phyloP scores from a whole-genome alignment of 1,140 invertebrate species.

The Euwallacea similis region DNA sequence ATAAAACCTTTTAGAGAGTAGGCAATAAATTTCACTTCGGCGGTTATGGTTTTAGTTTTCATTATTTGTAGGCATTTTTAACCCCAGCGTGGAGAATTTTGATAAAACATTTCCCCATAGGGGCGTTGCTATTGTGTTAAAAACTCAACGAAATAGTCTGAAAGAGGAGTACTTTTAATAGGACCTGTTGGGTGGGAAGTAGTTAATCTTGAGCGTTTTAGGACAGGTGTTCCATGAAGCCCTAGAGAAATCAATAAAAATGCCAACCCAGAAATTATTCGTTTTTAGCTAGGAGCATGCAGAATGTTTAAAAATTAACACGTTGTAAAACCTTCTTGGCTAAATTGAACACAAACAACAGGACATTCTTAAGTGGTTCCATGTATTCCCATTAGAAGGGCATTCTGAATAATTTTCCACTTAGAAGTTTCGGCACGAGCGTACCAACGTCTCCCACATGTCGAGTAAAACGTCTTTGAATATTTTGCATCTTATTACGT shows the following conservation, averaged over 20 bases:
- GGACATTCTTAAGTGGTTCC: slow-evolving; percentile 15
- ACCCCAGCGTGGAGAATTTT: background rate
- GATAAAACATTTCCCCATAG: background rate
- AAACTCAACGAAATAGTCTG: too few relatives aligned
- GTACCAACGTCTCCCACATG: slow-evolving; percentile 32
- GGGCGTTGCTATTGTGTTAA: background rate
- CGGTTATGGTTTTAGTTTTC: background rate
- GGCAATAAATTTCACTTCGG: background rate
- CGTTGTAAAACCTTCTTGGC: background rate
- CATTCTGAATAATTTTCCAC: slow-evolving; percentile 31
- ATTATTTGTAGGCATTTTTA: background rate
- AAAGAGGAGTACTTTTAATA: background rate
- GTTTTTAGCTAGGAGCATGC: too few relatives aligned
- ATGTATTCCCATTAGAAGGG: slow-evolving; percentile 11
- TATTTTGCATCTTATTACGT: slow-evolving; percentile 27
- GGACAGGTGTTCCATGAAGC: background rate
- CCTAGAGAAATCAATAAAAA: too few relatives aligned
- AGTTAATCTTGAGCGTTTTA: background rate
- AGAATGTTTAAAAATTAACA: too few relatives aligned
- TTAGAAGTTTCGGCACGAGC: slow-evolving; percentile 30
- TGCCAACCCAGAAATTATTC: too few relatives aligned
- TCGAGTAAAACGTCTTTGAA: slow-evolving; percentile 18
- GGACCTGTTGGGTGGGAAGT: background rate
- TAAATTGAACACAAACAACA: slow-evolving; percentile 4
- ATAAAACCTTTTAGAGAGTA: background rate